Evolutionary conservation across 1,140 invertebrate genomes (phyloP), one percentile per base, ranked within the genome.

Genomic region (Lineus longissimus): DNA sequence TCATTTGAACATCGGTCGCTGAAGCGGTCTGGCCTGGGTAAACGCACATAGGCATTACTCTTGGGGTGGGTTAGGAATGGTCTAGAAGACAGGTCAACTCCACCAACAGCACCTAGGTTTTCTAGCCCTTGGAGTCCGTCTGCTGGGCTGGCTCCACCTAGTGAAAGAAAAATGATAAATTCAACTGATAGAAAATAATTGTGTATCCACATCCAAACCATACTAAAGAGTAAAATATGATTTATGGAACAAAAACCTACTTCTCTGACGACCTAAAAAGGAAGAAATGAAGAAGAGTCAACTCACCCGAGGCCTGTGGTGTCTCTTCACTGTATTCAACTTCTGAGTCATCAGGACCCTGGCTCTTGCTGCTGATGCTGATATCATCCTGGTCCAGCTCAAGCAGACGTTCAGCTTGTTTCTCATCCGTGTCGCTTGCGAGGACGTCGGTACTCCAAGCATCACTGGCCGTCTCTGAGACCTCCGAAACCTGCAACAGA

Each of bases 391-490:
- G 58, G 72, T 92, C 91, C 22, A 92, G 87, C 82, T 97, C 94
- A 1, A 90, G 91, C 64, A 96, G 84, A 55, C 93, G 85, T 47
- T 83, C 82, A 2, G 80, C 79, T 78, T 97, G 78, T 68, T 77
- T 78, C 54, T 81, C 79, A 55, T 78, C 95, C 4, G 92, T 95
- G 78, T 98, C 95, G 23, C 93, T 96, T 0, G 93, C 92, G 51
- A 97, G 82, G 30, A 97, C 95, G 84, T 98, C 95, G 19, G 94
- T 97, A 72, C 93, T 96, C 95, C 95, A 98, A 0, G 94, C 94
- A 83, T 97, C 95, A 69, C 92, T 94, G 0, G 91, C 91, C 27
- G 93, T 95, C 82, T 96, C 93, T 17, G 90, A 92, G 13, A 90
- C 87, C 77, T 95, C 93, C 9, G 73, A 73, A 9, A 74, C 61